Conservation (phyloP, 2,113 vertebrate species). For the Heterotis niloticus region DNA sequence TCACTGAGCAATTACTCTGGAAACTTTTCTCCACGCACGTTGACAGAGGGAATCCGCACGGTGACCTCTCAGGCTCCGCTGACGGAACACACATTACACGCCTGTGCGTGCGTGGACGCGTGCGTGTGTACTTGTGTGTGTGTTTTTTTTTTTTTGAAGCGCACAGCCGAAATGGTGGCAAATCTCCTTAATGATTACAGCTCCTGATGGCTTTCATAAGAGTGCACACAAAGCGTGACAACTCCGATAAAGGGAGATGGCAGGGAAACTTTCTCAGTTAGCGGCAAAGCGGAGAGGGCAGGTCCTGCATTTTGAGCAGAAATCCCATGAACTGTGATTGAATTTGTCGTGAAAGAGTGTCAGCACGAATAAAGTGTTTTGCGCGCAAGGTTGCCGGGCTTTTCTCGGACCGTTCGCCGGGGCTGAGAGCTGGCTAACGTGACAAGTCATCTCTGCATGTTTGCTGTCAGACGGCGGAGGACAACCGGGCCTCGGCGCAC, state of each 20-base stretch:
- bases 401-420: conserved; percentile 69
- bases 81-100: conserved; percentile 49
- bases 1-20: conserved; percentile 59
- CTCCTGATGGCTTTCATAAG: conserved; percentile 83
- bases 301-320: conserved; percentile 81
- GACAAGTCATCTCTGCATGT: conserved; percentile 73
- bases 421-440: conserved; percentile 69
- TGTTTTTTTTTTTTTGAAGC: conserved; percentile 56
- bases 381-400: conserved; percentile 75
- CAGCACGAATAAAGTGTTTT: conserved; percentile 91
- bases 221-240: conserved; percentile 80
- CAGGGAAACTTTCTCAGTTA: conserved; percentile 85
- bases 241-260: conserved; percentile 79
- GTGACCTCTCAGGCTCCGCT: conserved; percentile 39
- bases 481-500: conserved; percentile 58
- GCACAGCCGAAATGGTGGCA: conserved; percentile 74
- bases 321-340: conserved; percentile 89
- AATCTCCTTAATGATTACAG: conserved; percentile 74
- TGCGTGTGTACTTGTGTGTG: no score
- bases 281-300: conserved; percentile 81
- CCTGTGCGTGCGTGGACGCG: conserved; percentile 23
- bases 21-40: conserved; percentile 47
- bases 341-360: conserved; percentile 97
- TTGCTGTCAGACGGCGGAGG: conserved; percentile 63
- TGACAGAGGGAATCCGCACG: conserved; percentile 44